These are phyloP conservation scores for Drosophila longiperda DNA, from an alignment of 2,888 invertebrate genomes.

Conservation along the genomic window DNA sequence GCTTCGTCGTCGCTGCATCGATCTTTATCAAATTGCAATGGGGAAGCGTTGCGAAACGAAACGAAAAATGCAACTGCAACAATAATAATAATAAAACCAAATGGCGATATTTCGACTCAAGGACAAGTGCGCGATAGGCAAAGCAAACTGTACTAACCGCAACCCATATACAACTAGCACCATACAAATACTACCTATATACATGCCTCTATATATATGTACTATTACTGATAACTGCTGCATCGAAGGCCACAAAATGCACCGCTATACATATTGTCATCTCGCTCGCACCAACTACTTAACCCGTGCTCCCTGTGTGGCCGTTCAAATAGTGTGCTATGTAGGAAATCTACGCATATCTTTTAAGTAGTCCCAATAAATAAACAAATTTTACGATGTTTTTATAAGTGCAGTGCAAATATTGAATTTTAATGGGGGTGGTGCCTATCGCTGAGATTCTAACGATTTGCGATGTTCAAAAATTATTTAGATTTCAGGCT, in stretches of 20 bases:
- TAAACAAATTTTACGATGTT: conserved; percentile 71
- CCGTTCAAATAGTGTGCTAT: conserved; percentile 40
- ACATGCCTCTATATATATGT: conserved; percentile 7
- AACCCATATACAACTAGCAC: conserved; percentile 24
- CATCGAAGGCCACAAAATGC: conserved; percentile 34
- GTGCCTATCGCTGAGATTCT: neutral
- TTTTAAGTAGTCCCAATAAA: conserved; percentile 69
- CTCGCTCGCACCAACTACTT: conserved; percentile 24
- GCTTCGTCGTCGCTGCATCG: conserved; percentile 55
- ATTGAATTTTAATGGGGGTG: conserved; percentile 37
- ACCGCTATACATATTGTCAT: conserved; percentile 5
- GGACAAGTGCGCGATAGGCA: conserved; percentile 70
- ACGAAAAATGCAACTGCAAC: conserved; percentile 19
- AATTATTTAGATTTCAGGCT: neutral
- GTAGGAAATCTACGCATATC: conserved; percentile 67
- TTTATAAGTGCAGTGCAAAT: conserved; percentile 66
- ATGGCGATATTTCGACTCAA: conserved; percentile 60
- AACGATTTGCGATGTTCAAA: neutral
- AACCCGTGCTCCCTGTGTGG: conserved; percentile 24
- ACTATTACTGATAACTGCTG: conserved; percentile 47
- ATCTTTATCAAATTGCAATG: conserved; percentile 79
- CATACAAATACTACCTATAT: conserved; percentile 46
- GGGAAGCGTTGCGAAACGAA: conserved; percentile 67
- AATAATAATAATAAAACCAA: conserved; percentile 39
- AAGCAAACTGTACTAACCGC: conserved; percentile 67